Percentiles rank a stretch among this genome's conserved stretches.
Conservation (phyloP, 2,113 vertebrate species). For the Amphiprion ocellaris region DNA sequence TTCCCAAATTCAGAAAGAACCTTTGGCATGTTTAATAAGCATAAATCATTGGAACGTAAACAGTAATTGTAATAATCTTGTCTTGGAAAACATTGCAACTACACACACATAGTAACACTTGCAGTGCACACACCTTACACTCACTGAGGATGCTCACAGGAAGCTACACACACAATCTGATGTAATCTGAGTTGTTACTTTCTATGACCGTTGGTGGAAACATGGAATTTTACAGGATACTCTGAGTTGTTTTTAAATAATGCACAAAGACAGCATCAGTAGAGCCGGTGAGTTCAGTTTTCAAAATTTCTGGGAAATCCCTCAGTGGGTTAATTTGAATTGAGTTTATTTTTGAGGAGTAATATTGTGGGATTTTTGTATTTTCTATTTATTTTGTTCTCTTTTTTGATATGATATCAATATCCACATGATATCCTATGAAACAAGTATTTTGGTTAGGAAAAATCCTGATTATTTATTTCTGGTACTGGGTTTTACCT, state of each 20-base stretch:
- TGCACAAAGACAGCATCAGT: background rate
- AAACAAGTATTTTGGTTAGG: background rate
- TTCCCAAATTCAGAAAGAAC: too few relatives aligned
- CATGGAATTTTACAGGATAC: background rate
- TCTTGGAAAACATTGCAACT: background rate
- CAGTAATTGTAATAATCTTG: too few relatives aligned
- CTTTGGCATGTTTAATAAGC: too few relatives aligned
- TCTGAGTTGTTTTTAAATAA: background rate
- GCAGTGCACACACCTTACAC: background rate
- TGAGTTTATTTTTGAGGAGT: background rate
- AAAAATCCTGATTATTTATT: conserved; percentile 3
- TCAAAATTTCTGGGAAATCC: background rate
- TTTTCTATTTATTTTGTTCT: background rate
- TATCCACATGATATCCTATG: background rate
- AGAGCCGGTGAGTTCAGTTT: background rate
- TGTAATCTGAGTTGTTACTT: background rate
- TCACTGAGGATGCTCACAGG: background rate
- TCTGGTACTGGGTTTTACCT: background rate
- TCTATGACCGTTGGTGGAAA: background rate
- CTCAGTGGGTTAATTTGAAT: background rate
- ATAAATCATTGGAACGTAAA: too few relatives aligned
- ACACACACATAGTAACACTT: background rate
- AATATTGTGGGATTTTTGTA: background rate
- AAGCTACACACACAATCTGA: background rate
- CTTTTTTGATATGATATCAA: background rate